Evolutionary conservation across 1,140 invertebrate species (phyloP).

Genomic region (Zaprionus vittiger): DNA sequence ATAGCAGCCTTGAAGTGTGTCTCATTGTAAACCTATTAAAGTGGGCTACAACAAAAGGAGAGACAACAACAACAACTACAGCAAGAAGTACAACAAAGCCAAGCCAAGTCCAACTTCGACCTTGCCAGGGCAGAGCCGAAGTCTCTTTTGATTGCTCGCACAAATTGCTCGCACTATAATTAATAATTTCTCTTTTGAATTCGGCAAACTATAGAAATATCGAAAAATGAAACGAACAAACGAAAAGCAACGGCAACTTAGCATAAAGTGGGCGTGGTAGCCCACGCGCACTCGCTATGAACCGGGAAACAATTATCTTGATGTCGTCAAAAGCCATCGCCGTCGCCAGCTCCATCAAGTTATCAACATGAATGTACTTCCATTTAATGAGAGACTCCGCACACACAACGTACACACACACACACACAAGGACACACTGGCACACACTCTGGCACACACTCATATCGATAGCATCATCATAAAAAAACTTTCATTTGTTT

Average conservation of each 20-base stretch:
- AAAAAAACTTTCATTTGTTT: slow-evolving; percentile 70
- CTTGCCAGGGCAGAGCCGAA: slow-evolving; percentile 62
- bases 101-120: slow-evolving; percentile 39
- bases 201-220: slow-evolving; percentile 14
- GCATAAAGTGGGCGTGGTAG: slow-evolving; percentile 20
- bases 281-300: slow-evolving; percentile 64
- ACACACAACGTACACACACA: slow-evolving; percentile 22
- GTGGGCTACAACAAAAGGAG: slow-evolving; percentile 7
- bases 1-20: slow-evolving; percentile 72
- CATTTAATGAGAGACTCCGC: slow-evolving; percentile 62
- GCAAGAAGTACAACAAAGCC: slow-evolving; percentile 32
- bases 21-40: slow-evolving; percentile 74
- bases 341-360: slow-evolving; percentile 52
- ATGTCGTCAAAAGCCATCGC: slow-evolving; percentile 72
- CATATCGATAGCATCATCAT: slow-evolving; percentile 22
- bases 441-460: slow-evolving; percentile 4
- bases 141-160: slow-evolving; percentile 41
- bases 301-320: slow-evolving; percentile 76
- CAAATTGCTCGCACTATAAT: slow-evolving; percentile 67
- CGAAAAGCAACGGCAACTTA: background rate
- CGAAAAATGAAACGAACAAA: slow-evolving; percentile 8
- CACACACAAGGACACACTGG: background rate
- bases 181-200: slow-evolving; percentile 76
- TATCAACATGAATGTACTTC: slow-evolving; percentile 71
- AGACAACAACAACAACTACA: slow-evolving; percentile 17